Evolutionary conservation across 1,140 invertebrate species (phyloP), one percentile per base, ranked within the genome.

Genomic region (Macrobrachium nipponense): DNA sequence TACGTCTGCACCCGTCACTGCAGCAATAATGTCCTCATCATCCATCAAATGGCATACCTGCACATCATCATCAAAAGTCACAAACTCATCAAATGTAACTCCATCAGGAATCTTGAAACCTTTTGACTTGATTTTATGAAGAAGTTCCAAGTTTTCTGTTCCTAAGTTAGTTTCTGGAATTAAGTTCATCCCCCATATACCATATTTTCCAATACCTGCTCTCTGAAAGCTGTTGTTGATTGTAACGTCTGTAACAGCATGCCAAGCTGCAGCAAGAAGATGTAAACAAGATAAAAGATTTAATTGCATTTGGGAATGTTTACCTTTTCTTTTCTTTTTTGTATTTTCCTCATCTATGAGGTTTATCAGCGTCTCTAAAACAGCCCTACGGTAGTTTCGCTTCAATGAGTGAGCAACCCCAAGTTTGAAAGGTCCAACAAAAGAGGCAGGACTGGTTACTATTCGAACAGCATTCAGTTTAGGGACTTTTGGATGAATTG

Each of bases 31-130:
- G 20, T 87, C 86, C 68, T 89, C 88, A n/a, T 89, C 86, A 68
- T 87, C 86, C 88, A 87, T 87, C 58, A 87, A 68, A 59, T 89
- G 85, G 60, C 88, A 87, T n/a, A 87, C 85, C 61, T 84, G 88
- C 15, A 89, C 76, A n/a, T 83, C 85, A 79, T 87, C 85, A 77
- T 89, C 88, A 81, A 89, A 89, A 36, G 80, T 85, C n/a, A 89
- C 86, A 80, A 82, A 89, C 51, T 89, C 88, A 61, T 89, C 86
- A 80, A 89, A 89, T 11, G 88, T 89, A 23, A 87, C 80, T 11
- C 79, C 76, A 36, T 83, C 81, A 23, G 86, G 85, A 72, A 89
- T 86, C 77, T 89, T 87, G 68, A 89, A 84, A 12, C 86, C 81
- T 58, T 83, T 84, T 43, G 78, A 87, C 85, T 87, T 89, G 7